A percentile compares a stretch with the other conserved stretches of the same genome.
Conservation (phyloP, 2,888 invertebrate species). For the Drosophila phalerata region DNA sequence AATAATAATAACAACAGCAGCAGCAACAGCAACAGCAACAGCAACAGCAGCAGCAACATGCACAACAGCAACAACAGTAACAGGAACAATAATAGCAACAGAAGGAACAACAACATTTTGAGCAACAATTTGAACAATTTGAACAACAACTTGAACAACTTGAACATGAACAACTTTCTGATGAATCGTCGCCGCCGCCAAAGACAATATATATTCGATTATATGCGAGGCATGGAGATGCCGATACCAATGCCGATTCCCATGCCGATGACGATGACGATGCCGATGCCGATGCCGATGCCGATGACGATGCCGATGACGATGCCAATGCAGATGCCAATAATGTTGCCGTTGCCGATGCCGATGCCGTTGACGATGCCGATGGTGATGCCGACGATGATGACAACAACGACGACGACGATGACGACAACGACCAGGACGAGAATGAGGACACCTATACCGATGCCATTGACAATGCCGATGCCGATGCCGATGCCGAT, state of each 20-base stretch:
- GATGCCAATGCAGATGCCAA: constrained; percentile 20
- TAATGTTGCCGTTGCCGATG: constrained; percentile 11
- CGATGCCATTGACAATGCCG: not conserved
- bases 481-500: constrained; percentile 1
- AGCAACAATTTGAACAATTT: constrained; percentile 6
- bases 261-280: constrained; percentile 9
- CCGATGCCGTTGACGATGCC: not conserved
- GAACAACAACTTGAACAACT: constrained; percentile 6
- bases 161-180: constrained; percentile 6
- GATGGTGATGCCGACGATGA: constrained; percentile 3
- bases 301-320: constrained; percentile 2
- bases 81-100: constrained; percentile 2
- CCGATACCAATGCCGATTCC: constrained; percentile 14
- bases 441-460: not conserved
- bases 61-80: not conserved
- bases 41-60: constrained; percentile 2
- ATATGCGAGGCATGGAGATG: constrained; percentile 22
- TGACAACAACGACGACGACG: not conserved
- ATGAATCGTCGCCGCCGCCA: constrained; percentile 21
- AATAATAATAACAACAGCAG: constrained; percentile 1
- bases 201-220: constrained; percentile 20
- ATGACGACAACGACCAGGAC: not conserved
- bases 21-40: constrained; percentile 1
- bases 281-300: constrained; percentile 3
- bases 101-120: constrained; percentile 4